Conservation (phyloP, 2,797 vertebrate species). For the Thunnus albacares region DNA sequence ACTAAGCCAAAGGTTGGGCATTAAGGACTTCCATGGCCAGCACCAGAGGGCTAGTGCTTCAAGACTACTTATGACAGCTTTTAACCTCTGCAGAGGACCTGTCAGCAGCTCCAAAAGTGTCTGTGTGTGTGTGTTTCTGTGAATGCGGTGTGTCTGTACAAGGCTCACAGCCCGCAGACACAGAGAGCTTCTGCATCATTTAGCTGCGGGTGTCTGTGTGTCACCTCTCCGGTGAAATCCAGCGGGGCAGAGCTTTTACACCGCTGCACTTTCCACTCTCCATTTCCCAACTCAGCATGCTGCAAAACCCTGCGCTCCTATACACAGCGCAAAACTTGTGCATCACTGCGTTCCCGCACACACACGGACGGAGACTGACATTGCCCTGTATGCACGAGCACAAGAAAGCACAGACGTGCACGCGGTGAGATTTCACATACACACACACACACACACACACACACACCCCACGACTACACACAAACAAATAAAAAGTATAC, state of each 20-base stretch:
- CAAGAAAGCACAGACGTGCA: conserved; percentile 20
- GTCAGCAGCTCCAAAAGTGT: conserved; percentile 75
- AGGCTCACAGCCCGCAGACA: conserved; percentile 59
- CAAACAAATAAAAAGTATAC: conserved; percentile 43
- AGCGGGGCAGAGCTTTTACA: conserved; percentile 66
- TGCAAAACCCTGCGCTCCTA: conserved; percentile 26
- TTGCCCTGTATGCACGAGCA: neutral
- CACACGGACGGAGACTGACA: conserved; percentile 16
- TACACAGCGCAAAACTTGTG: conserved; percentile 42
- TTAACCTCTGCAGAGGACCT: conserved; percentile 82
- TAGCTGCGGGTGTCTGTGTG: conserved; percentile 72
- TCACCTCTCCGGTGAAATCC: conserved; percentile 72
- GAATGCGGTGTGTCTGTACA: conserved; percentile 29
- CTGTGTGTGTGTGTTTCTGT: conserved; percentile 40
- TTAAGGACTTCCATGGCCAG: conserved; percentile 57
- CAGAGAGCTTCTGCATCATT: conserved; percentile 77
- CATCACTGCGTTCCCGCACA: neutral
- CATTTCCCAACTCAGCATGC: conserved; percentile 73
- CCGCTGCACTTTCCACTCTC: conserved; percentile 65
- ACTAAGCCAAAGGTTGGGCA: conserved; percentile 54
- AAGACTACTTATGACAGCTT: conserved; percentile 75
- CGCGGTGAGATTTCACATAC: conserved; percentile 11
- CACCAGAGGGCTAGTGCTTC: conserved; percentile 50
- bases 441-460: neutral
- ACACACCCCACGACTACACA: conserved; percentile 10